Evolutionary conservation across 1,140 invertebrate species (phyloP).

Genomic region (Microplitis demolitor): DNA sequence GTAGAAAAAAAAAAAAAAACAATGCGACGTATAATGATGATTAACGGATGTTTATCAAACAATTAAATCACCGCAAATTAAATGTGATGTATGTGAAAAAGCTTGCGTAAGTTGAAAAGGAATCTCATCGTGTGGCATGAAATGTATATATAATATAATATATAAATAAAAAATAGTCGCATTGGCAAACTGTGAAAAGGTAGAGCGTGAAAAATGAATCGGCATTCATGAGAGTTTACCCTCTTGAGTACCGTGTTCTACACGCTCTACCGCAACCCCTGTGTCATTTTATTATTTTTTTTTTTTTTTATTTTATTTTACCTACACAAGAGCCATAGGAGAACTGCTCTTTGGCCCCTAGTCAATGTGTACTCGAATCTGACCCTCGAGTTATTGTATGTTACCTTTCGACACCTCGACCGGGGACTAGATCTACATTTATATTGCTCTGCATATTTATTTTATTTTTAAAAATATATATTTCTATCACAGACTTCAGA

Average conservation of each 20-base stretch:
- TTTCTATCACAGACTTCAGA: constrained; percentile 35
- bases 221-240: constrained; percentile 13
- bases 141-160: not conserved
- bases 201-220: constrained; percentile 9
- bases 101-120: no score
- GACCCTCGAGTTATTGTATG: constrained; percentile 47
- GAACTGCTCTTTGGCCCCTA: not conserved
- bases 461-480: no score
- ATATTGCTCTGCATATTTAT: constrained; percentile 12
- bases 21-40: constrained; percentile 29
- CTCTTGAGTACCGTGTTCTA: constrained; percentile 3
- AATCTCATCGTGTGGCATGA: no score
- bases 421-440: constrained; percentile 30
- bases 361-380: constrained; percentile 41
- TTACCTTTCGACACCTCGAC: constrained; percentile 46
- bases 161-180: not conserved
- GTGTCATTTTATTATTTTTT: not conserved
- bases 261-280: constrained; percentile 9
- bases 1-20: constrained; percentile 45
- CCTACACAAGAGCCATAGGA: not conserved
- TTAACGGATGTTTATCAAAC: constrained; percentile 58
- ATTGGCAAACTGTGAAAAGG: not conserved
- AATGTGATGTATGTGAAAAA: no score
- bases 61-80: constrained; percentile 52
- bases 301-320: not conserved